Base-by-base conservation (phyloP, 2,797 vertebrate species). In the Glyptemys insculpta region DNA sequence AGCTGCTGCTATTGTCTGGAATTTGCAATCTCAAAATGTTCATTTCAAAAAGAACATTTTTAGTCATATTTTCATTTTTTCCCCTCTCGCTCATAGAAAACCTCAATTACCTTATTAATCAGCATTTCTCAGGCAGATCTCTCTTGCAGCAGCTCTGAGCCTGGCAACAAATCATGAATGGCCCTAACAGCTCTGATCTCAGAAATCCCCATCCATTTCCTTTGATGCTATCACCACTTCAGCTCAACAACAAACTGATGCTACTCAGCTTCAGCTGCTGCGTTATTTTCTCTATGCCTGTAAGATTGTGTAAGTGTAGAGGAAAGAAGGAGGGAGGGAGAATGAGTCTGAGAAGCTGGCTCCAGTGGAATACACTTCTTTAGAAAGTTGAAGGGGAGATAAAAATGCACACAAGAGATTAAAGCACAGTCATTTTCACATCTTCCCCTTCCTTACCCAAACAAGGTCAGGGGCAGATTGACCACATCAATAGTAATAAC, bases 401-500 rank as follows among this genome's bases (percentile, higher is more conserved):
- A 96, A 98, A 41, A 98, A 97, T 97, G 94, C 94, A 96, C 95
- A 96, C 89, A 80, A 94, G 95, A 98, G 94, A 97, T 97, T 97
- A 97, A 98, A 98, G 98, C 76, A 4, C 89, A 97, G 95, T 98
- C 97, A 97, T 98, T 98, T 98, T 97, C 97, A 98, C 97, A 98
- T 98, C 98, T 98, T 97, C 95, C 97, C 97, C 97, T 98, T 98
- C 97, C 95, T 97, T 98, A 96, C 97, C 97, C 98, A 97, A 98
- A 98, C 96, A 98, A 98, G 98, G 98, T 98, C 99, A 99, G 98
- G 98, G 98, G 99, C 98, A 98, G 98, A 98, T 98, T 98, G 98
- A 99, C 99, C 99, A 99, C 99, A 99, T 99, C 99, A 99, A 99
- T 98, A 98, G 98, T 98, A 98, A 98, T 98, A 98, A 99, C 96